Evolutionary conservation across 2,888 invertebrate genomes (phyloP).

Genomic region (Nymphalis c-album): DNA sequence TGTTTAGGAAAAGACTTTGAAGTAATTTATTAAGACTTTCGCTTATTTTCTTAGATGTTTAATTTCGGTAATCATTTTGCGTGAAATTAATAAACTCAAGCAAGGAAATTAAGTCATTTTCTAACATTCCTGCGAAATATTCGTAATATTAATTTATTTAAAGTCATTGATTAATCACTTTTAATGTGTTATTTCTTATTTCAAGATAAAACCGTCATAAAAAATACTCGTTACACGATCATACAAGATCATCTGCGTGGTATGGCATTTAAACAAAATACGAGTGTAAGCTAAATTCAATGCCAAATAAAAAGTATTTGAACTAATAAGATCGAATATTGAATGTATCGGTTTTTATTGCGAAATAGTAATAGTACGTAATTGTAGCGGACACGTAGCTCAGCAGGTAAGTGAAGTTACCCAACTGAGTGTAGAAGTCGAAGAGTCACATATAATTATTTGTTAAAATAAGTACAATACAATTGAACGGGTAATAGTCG

Average conservation of each 20-base stretch:
- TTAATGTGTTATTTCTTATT: constrained; percentile 24
- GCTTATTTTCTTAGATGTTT: constrained; percentile 6
- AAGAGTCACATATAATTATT: constrained; percentile 48
- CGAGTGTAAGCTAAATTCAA: constrained; percentile 44
- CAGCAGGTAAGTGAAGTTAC: constrained; percentile 63
- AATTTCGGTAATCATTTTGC: background rate
- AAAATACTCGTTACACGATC: constrained; percentile 31
- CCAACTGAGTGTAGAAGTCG: constrained; percentile 59
- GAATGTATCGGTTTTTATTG: constrained; percentile 53
- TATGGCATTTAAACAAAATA: constrained; percentile 4
- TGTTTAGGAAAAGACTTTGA: constrained; percentile 19
- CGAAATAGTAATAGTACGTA: constrained; percentile 62
- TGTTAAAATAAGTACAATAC: constrained; percentile 50
- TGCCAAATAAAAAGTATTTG: constrained; percentile 45
- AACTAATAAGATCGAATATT: constrained; percentile 61
- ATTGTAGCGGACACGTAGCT: constrained; percentile 65
- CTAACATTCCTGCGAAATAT: background rate
- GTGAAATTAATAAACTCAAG: background rate
- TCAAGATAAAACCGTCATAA: constrained; percentile 28
- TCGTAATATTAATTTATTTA: background rate
- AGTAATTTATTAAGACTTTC: constrained; percentile 15
- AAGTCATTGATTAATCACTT: constrained; percentile 8
- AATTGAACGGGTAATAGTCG: constrained; percentile 59
- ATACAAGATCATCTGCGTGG: constrained; percentile 27
- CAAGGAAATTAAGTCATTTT: background rate